phyloP scores from a whole-genome alignment of 2,113 vertebrate species.

The Plectropomus leopardus region DNA sequence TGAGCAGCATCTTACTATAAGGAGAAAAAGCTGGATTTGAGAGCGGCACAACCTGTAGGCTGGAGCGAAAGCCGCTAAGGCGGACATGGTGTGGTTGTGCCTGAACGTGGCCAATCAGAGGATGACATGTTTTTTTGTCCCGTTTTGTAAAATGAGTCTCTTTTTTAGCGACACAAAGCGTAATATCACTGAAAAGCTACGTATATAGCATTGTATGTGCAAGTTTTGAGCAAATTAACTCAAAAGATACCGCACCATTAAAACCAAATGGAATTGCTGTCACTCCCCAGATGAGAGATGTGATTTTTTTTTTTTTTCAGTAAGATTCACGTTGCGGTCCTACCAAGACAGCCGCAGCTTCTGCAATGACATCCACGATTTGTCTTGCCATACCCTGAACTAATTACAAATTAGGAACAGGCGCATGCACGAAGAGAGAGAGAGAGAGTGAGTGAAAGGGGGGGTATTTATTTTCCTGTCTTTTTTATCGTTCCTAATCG shows the following conservation, averaged over 20 bases:
- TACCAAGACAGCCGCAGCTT: conserved; percentile 7
- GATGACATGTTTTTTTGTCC: conserved; percentile 2
- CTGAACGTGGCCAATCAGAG: conserved; percentile 64
- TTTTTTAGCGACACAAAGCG: background rate
- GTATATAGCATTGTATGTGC: background rate
- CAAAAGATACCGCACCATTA: background rate
- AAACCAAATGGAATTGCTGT: background rate
- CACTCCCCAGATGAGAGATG: background rate
- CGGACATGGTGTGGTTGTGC: conserved; percentile 62
- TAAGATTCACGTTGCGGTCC: background rate
- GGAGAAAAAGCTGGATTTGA: background rate
- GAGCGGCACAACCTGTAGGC: conserved; percentile 42
- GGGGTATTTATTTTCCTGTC: background rate
- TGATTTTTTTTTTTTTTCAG: background rate
- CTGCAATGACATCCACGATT: conserved; percentile 22
- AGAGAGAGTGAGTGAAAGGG: background rate
- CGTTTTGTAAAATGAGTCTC: background rate
- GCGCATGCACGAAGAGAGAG: background rate
- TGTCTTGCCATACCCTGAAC: conserved; percentile 18
- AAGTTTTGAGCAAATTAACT: background rate
- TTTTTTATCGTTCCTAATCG: conserved; percentile 21
- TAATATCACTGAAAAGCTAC: background rate
- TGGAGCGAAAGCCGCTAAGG: background rate
- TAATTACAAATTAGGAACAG: conserved; percentile 17
- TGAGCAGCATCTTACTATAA: background rate